Conservation (phyloP, 1,140 invertebrate genomes). For the Bombus pyrosoma region DNA sequence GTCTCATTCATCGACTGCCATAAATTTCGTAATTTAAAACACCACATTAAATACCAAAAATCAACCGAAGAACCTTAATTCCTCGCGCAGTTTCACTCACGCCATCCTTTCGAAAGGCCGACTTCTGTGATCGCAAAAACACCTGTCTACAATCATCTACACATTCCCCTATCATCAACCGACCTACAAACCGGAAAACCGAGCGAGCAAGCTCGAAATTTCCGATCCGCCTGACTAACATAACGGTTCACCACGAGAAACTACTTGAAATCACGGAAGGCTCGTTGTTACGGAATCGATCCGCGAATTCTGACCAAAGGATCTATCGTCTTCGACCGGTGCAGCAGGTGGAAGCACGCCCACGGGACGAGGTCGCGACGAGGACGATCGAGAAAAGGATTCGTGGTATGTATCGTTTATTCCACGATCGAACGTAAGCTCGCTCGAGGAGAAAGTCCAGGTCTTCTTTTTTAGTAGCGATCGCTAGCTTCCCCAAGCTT, state of each 20-base stretch:
- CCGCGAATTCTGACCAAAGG: not conserved
- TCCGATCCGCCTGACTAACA: not conserved
- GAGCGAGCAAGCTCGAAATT: conserved; percentile 1
- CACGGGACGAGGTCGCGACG: conserved; percentile 62
- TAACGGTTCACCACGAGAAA: not conserved
- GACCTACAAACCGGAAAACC: conserved; percentile 7
- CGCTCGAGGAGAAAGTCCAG: conserved; percentile 29
- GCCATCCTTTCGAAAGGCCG: not conserved
- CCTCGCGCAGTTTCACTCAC: not conserved
- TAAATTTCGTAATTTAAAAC: not conserved
- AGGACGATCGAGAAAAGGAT: conserved; percentile 59
- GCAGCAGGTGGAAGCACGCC: conserved; percentile 44
- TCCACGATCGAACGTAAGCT: not conserved
- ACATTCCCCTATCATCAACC: conserved; percentile 21
- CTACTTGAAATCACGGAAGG: not conserved
- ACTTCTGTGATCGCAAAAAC: not conserved
- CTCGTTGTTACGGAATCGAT: not conserved
- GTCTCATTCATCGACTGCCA: not conserved
- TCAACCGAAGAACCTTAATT: not conserved
- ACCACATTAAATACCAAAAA: not conserved
- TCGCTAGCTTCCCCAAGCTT: conserved; percentile 2
- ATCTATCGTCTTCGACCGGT: not conserved
- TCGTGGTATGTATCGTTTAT: conserved; percentile 10
- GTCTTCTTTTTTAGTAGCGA: conserved; percentile 28
- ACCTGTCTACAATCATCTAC: not conserved